phyloP scores from a whole-genome alignment of 1,140 invertebrate genomes.

The Lamellibrachia luymesi region DNA sequence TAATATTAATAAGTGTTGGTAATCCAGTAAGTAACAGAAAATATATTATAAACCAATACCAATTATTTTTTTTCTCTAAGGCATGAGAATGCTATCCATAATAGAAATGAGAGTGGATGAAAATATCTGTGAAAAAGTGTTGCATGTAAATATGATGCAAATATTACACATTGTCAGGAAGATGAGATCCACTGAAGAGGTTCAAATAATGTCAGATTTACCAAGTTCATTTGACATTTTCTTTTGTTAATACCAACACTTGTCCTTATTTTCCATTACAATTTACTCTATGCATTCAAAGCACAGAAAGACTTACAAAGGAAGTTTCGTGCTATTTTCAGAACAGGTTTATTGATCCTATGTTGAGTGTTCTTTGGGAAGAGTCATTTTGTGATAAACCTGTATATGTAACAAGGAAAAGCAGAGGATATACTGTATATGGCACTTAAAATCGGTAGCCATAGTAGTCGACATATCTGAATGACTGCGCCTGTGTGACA shows the following conservation, averaged over 20 bases:
- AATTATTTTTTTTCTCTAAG: too few species aligned
- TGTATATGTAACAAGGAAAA: background rate
- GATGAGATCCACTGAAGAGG: background rate
- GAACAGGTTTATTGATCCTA: background rate
- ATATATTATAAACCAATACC: too few species aligned
- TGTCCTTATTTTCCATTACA: too few species aligned
- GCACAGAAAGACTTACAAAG: background rate
- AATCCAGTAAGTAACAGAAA: background rate
- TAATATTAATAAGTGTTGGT: background rate
- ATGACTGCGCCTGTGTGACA: slow-evolving; percentile 42
- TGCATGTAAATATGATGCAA: background rate
- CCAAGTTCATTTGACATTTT: too few species aligned
- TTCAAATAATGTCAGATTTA: background rate
- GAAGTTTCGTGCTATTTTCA: background rate
- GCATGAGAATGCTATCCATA: too few species aligned
- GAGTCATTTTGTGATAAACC: background rate
- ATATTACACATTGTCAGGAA: background rate
- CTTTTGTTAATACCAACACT: too few species aligned
- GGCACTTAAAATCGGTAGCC: slow-evolving; percentile 33
- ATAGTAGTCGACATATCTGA: slow-evolving; percentile 50
- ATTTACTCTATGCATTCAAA: background rate
- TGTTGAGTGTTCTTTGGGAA: background rate
- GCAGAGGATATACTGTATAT: background rate
- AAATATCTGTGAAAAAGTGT: background rate
- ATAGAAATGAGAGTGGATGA: background rate